A percentile compares a stretch with the other conserved stretches of the same genome.
Evolutionary conservation across 35 echinoderm and acorn worm genomes (phyloP).

Genomic region (Heliocidaris erythrogramma): DNA sequence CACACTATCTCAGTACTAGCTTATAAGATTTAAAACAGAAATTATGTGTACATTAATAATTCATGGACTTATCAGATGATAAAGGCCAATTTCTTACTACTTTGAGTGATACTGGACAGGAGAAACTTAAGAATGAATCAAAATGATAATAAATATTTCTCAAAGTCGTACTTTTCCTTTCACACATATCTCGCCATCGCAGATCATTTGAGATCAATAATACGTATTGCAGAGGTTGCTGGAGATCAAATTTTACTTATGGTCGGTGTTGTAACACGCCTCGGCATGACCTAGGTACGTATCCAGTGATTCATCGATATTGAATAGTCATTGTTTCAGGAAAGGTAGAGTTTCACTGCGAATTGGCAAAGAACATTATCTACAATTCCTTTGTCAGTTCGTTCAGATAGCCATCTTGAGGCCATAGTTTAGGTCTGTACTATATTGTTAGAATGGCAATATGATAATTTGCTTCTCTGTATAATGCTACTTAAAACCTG

Average conservation of each 20-base stretch:
- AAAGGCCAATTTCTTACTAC: too few relatives aligned
- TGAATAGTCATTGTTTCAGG: not conserved
- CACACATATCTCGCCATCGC: not conserved
- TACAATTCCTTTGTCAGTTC: not conserved
- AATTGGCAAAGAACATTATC: not conserved
- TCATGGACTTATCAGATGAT: too few relatives aligned
- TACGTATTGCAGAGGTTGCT: not conserved
- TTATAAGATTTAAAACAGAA: too few relatives aligned
- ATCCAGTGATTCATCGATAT: not conserved
- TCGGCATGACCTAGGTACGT: not conserved
- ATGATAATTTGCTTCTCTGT: not conserved
- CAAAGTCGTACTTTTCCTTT: not conserved
- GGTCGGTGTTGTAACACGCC: not conserved
- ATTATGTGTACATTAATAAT: too few relatives aligned
- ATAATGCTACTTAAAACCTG: not conserved
- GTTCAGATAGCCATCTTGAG: not conserved
- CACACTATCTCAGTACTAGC: too few relatives aligned
- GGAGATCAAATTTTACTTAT: not conserved
- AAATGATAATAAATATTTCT: not conserved
- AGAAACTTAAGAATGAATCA: too few relatives aligned
- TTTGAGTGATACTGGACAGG: too few relatives aligned
- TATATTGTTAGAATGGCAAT: not conserved
- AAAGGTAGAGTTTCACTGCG: not conserved
- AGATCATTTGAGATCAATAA: not conserved
- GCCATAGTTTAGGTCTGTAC: not conserved